These are phyloP conservation scores for Sphaerophoria taeniata DNA, from an alignment of 2,888 invertebrate genomes.

Conservation along the genomic window DNA sequence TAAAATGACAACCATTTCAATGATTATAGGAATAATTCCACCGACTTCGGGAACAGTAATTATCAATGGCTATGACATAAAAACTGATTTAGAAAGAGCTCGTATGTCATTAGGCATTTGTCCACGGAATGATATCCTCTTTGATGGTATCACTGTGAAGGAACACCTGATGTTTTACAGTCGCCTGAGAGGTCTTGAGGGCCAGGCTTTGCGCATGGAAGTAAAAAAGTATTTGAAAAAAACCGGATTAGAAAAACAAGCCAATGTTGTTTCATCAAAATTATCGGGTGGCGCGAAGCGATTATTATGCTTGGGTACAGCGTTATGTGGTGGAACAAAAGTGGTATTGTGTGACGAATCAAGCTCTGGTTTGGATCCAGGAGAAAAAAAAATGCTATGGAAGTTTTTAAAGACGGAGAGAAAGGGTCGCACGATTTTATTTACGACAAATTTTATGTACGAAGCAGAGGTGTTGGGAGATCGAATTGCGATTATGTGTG, in stretches of 20 bases:
- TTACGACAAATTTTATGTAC: conserved; percentile 95
- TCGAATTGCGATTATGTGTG: no score
- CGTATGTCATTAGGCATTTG: no score
- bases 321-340: conserved; percentile 89
- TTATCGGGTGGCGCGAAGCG: conserved; percentile 92
- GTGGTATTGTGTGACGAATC: no score
- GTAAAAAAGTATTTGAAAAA: conserved; percentile 86
- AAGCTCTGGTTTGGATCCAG: conserved; percentile 94
- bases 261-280: conserved; percentile 84
- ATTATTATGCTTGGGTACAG: conserved; percentile 89
- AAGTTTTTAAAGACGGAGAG: conserved; percentile 90
- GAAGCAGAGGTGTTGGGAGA: conserved; percentile 95
- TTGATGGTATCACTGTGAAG: no score
- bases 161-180: no score
- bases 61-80: conserved; percentile 89
- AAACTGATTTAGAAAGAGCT: conserved; percentile 86
- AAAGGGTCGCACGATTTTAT: conserved; percentile 89
- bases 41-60: conserved; percentile 88
- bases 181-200: conserved; percentile 87
- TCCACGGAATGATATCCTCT: no score
- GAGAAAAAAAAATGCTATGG: conserved; percentile 93
- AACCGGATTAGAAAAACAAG: conserved; percentile 88
- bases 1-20: conserved; percentile 96
- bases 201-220: conserved; percentile 84
- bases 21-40: conserved; percentile 91